Percentiles rank a stretch among this genome's conserved stretches.
These are phyloP conservation scores for Falco berigora DNA, from an alignment of 2,797 vertebrate species.

Conservation along the genomic window DNA sequence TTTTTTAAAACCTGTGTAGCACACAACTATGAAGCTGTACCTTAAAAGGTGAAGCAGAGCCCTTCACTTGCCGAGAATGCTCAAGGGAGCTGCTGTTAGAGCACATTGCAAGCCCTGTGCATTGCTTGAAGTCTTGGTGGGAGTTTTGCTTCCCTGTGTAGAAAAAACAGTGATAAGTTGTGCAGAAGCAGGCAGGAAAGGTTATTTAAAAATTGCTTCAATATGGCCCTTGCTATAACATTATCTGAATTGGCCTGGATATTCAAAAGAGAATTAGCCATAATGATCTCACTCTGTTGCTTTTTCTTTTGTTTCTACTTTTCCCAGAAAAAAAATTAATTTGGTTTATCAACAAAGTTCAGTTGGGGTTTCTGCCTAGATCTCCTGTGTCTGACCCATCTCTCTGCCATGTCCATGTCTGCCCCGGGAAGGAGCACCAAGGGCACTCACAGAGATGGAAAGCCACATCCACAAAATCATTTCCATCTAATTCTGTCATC, in stretches of 20 bases:
- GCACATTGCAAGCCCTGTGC: slow-evolving; percentile 9
- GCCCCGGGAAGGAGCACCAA: accelerated
- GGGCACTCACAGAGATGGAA: not conserved
- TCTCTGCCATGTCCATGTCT: not conserved
- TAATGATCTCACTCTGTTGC: slow-evolving; percentile 4
- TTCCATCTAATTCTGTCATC: not conserved
- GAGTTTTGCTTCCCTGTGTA: not conserved
- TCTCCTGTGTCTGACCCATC: not conserved
- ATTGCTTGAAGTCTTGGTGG: not conserved
- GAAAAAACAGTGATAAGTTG: slow-evolving; percentile 48
- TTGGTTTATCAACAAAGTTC: not conserved
- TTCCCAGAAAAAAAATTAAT: not conserved
- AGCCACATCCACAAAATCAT: not conserved
- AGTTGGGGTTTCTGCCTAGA: not conserved
- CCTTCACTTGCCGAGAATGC: not conserved
- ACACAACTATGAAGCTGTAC: not conserved
- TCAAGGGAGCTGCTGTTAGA: slow-evolving; percentile 35
- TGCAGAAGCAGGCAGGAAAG: slow-evolving; percentile 38
- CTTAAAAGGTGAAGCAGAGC: not conserved
- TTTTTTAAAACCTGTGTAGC: not conserved
- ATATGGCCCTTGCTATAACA: slow-evolving; percentile 19
- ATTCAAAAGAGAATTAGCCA: slow-evolving; percentile 51
- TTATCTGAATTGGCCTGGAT: slow-evolving; percentile 41
- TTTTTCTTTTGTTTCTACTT: slow-evolving; percentile 18
- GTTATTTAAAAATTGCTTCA: slow-evolving; percentile 62